Conservation (phyloP, 2,888 invertebrate genomes). For the Geophilus truncorum region DNA sequence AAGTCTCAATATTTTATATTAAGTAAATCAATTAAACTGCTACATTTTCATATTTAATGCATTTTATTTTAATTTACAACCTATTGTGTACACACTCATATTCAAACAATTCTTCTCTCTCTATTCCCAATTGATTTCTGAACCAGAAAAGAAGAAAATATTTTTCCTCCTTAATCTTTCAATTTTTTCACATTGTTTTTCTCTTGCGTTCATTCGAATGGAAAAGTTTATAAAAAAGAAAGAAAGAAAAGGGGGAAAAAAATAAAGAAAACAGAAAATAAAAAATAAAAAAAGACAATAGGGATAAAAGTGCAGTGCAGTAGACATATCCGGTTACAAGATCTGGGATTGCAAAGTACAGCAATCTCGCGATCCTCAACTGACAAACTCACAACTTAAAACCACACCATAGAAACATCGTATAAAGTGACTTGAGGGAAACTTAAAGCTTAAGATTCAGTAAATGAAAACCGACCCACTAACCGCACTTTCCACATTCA, state of each 20-base stretch:
- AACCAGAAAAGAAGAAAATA: too few species aligned
- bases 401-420: not conserved
- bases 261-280: not conserved
- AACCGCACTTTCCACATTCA: not conserved
- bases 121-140: too few species aligned
- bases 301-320: not conserved
- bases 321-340: not conserved
- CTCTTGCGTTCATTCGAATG: too few species aligned
- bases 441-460: not conserved
- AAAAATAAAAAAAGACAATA: not conserved
- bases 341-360: not conserved
- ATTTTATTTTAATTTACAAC: too few species aligned
- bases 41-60: too few species aligned
- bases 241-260: not conserved
- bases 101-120: too few species aligned
- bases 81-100: too few species aligned
- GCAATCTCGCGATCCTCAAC: not conserved
- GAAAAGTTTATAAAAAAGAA: too few species aligned
- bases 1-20: too few species aligned
- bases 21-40: too few species aligned
- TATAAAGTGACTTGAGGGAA: not conserved
- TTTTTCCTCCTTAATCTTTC: too few species aligned
- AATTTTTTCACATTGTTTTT: too few species aligned
- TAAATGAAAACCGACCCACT: not conserved
- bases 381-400: not conserved